phyloP scores from a whole-genome alignment of 2,888 invertebrate genomes.

The Tortrix viridana region DNA sequence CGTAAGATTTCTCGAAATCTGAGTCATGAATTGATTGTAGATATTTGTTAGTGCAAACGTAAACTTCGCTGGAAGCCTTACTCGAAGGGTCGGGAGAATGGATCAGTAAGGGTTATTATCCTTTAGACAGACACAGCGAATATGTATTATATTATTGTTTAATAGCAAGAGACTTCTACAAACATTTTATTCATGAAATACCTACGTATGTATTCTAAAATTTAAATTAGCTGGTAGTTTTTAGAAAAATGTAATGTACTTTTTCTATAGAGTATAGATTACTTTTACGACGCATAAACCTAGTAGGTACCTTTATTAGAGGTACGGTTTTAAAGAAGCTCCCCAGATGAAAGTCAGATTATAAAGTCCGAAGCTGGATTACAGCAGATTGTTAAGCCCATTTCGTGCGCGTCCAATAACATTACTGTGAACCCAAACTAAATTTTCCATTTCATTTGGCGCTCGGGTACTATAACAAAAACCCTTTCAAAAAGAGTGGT shows the following conservation, averaged over 20 bases:
- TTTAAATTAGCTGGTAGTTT: too few species aligned
- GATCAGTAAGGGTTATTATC: conserved; percentile 26
- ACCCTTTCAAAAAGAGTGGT: not conserved
- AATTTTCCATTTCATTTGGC: conserved; percentile 51
- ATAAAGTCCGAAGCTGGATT: conserved; percentile 8
- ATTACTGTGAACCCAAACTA: conserved; percentile 51
- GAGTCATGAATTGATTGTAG: conserved; percentile 45
- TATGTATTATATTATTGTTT: too few species aligned
- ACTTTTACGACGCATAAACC: too few species aligned
- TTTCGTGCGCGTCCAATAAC: conserved; percentile 46
- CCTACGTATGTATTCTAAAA: too few species aligned
- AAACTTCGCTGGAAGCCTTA: conserved; percentile 12
- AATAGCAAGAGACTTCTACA: too few species aligned
- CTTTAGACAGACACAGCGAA: not conserved
- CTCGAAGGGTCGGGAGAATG: conserved; percentile 11
- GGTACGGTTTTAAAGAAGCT: conserved; percentile 7
- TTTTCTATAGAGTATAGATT: too few species aligned
- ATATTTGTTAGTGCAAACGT: conserved; percentile 18
- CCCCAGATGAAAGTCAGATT: conserved; percentile 3
- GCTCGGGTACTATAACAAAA: conserved; percentile 31
- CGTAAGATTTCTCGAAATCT: conserved; percentile 54
- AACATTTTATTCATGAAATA: too few species aligned
- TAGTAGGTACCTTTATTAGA: too few species aligned
- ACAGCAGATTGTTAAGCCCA: conserved; percentile 48
- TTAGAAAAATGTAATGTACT: too few species aligned